These are phyloP conservation scores for Chromis chromis DNA, from an alignment of 2,797 vertebrate species.

Conservation along the genomic window DNA sequence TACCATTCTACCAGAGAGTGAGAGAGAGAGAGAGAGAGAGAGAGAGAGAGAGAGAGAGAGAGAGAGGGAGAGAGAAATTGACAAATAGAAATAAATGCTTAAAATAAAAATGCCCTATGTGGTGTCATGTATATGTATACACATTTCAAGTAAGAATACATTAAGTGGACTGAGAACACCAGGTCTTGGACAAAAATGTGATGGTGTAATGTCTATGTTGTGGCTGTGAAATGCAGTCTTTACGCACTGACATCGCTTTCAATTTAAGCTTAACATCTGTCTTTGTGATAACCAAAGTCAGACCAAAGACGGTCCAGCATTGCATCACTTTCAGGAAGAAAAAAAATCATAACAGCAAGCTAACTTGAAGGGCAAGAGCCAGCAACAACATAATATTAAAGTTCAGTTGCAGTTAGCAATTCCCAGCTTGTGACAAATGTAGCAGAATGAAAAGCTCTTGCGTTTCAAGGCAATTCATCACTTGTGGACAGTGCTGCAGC, in stretches of 20 bases:
- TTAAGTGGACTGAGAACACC: neutral
- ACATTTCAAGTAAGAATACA: neutral
- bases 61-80: no score
- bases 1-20: no score
- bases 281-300: conserved; percentile 20
- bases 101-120: conserved; percentile 20
- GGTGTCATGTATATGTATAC: neutral
- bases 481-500: neutral
- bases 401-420: conserved; percentile 9
- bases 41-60: no score
- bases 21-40: no score
- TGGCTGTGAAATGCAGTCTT: conserved; percentile 9
- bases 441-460: conserved; percentile 10
- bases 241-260: neutral
- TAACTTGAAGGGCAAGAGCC: neutral
- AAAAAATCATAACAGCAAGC: neutral
- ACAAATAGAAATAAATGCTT: conserved; percentile 19
- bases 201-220: conserved; percentile 1
- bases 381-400: conserved; percentile 3
- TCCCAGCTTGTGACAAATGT: conserved; percentile 6
- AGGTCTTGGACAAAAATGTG: neutral
- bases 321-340: conserved; percentile 12
- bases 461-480: conserved; percentile 38
- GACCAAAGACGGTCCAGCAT: conserved; percentile 2
- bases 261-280: neutral